phyloP scores from a whole-genome alignment of 2,888 invertebrate species.

The Apodemia hepburni region DNA sequence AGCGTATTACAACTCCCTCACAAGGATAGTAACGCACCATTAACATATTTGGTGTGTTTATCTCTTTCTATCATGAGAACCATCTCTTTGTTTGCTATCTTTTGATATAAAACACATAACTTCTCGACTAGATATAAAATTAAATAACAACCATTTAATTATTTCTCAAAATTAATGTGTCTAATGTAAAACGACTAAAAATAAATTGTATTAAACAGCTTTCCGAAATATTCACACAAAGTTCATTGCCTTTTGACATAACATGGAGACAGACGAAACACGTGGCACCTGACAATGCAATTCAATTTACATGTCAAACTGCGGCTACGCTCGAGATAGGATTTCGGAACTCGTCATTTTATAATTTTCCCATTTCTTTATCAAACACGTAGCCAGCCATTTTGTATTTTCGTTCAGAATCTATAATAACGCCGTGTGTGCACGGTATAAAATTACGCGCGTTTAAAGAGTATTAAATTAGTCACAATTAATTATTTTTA shows the following conservation, averaged over 20 bases:
- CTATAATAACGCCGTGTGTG: constrained; percentile 22
- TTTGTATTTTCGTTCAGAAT: constrained; percentile 23
- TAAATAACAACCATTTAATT: no score
- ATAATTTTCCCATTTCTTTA: constrained; percentile 33
- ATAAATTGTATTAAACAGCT: neutral
- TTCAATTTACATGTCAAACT: constrained; percentile 52
- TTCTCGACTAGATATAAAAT: no score
- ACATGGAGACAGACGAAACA: constrained; percentile 25
- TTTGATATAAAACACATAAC: no score
- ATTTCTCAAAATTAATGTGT: no score
- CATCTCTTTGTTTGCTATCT: no score
- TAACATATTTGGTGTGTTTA: no score
- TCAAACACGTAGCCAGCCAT: constrained; percentile 26
- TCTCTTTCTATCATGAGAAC: no score
- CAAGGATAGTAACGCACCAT: no score
- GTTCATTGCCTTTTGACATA: constrained; percentile 20
- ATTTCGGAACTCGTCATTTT: constrained; percentile 46
- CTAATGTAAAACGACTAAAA: neutral
- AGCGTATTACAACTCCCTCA: no score
- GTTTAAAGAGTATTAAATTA: constrained; percentile 57
- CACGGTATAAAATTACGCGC: constrained; percentile 40
- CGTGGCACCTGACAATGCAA: constrained; percentile 53
- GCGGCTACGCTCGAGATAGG: constrained; percentile 49
- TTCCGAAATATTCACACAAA: neutral
- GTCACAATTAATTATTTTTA: constrained; percentile 63